These are phyloP conservation scores for Thaumatotibia leucotreta DNA, from an alignment of 1,140 invertebrate species.

Conservation along the genomic window DNA sequence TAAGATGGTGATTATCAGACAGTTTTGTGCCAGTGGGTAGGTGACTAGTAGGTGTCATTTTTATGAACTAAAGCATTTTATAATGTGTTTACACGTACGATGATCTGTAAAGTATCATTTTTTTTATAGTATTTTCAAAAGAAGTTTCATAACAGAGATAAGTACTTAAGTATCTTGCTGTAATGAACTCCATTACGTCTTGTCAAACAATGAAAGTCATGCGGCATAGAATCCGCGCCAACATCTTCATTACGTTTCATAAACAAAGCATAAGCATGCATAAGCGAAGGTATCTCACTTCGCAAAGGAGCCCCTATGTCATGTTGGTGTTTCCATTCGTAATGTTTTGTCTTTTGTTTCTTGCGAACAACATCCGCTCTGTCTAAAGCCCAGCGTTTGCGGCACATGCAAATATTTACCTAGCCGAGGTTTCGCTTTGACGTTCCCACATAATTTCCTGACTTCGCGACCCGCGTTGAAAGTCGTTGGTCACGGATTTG, in stretches of 20 bases:
- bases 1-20: too few relatives aligned
- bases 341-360: constrained; percentile 60
- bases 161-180: too few relatives aligned
- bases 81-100: too few relatives aligned
- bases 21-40: too few relatives aligned
- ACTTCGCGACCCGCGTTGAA: constrained; percentile 24
- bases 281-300: neutral
- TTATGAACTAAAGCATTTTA: too few relatives aligned
- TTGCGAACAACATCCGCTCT: constrained; percentile 50
- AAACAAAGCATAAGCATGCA: constrained; percentile 7
- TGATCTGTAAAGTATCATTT: too few relatives aligned
- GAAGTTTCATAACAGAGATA: too few relatives aligned
- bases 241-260: constrained; percentile 9
- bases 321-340: constrained; percentile 45
- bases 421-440: constrained; percentile 45
- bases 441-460: constrained; percentile 39
- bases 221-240: neutral
- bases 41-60: too few relatives aligned
- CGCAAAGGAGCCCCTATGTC: constrained; percentile 15
- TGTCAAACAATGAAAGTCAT: neutral
- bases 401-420: constrained; percentile 56
- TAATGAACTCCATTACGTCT: neutral
- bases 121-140: too few relatives aligned
- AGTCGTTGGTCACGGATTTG: neutral
- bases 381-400: constrained; percentile 45